Conservation (phyloP, 2,113 vertebrate genomes). For the chimpanzee (Pan troglodytes) region NHGRI_mPanTro3-v2.1_pri NC_072398.2:143577001-143577500, state of each 20-base stretch:
- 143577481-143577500: conserved; percentile 64
- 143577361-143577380: neutral
- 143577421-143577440: conserved; percentile 33
- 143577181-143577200: neutral
- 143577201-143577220: neutral
- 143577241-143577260: neutral
- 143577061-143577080: neutral
- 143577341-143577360: neutral
- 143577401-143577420: conserved; percentile 17
- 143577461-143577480: conserved; percentile 65
- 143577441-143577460: conserved; percentile 44
- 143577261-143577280: neutral
- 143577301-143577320: conserved; percentile 4
- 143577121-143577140: neutral
- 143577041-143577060: neutral
- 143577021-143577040: conserved; percentile 59
- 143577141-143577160: neutral
- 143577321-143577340: neutral
- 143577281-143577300: conserved; percentile 15
- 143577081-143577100: neutral
- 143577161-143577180: neutral
- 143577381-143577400: neutral
- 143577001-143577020: neutral
- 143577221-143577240: conserved; percentile 35
- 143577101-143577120: neutral